Base-by-base conservation (phyloP, 2,888 invertebrate species). In the Toxonevra muliebris region DNA sequence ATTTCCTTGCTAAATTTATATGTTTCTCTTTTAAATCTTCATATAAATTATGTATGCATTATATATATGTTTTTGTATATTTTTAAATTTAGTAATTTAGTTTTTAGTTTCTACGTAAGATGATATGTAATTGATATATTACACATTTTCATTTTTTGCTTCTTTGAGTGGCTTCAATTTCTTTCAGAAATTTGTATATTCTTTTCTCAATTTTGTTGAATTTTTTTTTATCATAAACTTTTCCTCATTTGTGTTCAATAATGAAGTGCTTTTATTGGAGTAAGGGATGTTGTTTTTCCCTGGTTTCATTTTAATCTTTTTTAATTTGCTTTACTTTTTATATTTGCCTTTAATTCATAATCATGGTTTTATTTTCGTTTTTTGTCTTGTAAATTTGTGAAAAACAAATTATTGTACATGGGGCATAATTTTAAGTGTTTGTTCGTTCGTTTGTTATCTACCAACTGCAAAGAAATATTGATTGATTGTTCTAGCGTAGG, bases 121-220 rank as follows among this genome's bases (percentile, higher is more conserved):
- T 81, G 81, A 81, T 81, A 81, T 81, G 81, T 81, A 75, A 76
- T 75, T 77, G 83, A 82, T 81, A 74, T 74, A 74, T 75, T 69
- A 57, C 57, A 57, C 53, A 12, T 40, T 69, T n/a, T n/a, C n/a
- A n/a, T n/a, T n/a, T n/a, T 69, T 68, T 69, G 45, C 50, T 63
- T 30, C 67, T 65, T 68, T 65, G 57, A 59, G 65, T 13, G 20
- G 68, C 59, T 48, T 69, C 65, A 69, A 68, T 65, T 71, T 67
- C 71, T 65, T 60, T 43, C 19, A 58, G 17, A 58, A 63, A 65
- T 67, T 68, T 65, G 61, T 54, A 50, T 41, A 40, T 48, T 54
- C 11, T 19, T 57, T 53, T 54, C 19, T 19, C 59, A 59, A 66
- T 65, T 72, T 50, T 70, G 66, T 71, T 69, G 64, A 69, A 58